Evolutionary conservation across 2,797 vertebrate species (phyloP).

Genomic region (Meriones psammophilus): DNA sequence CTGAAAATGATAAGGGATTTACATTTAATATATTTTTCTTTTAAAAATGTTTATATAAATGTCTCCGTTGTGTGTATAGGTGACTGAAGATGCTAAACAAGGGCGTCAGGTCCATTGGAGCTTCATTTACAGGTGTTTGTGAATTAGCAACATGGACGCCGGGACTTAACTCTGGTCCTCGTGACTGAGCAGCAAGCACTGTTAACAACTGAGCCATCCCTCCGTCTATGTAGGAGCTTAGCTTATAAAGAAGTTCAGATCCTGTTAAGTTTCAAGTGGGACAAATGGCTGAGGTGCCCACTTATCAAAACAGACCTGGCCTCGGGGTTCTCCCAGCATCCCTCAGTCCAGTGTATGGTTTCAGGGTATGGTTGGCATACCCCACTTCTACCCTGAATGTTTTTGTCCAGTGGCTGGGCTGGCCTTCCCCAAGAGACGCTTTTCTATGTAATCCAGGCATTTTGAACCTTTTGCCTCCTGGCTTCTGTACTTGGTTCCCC

Average conservation of each 20-base stretch:
- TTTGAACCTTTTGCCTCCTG: neutral
- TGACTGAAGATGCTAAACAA: neutral
- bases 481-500: neutral
- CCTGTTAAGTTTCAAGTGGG: neutral
- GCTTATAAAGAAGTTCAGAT: constrained; percentile 49
- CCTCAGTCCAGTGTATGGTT: neutral
- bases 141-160: neutral
- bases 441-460: neutral
- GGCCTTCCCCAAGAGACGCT: neutral
- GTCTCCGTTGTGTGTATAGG: neutral
- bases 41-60: neutral
- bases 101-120: too few relatives aligned
- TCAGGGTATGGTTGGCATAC: neutral
- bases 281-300: neutral
- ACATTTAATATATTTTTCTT: neutral
- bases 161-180: neutral
- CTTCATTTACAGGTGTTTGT: neutral
- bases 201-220: neutral
- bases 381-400: neutral
- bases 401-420: neutral
- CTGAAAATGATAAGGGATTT: constrained; percentile 4
- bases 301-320: neutral
- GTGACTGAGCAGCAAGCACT: neutral
- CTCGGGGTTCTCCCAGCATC: neutral
- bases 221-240: neutral